phyloP scores from a whole-genome alignment of 2,888 invertebrate species.

The Oxytorus armatus region DNA sequence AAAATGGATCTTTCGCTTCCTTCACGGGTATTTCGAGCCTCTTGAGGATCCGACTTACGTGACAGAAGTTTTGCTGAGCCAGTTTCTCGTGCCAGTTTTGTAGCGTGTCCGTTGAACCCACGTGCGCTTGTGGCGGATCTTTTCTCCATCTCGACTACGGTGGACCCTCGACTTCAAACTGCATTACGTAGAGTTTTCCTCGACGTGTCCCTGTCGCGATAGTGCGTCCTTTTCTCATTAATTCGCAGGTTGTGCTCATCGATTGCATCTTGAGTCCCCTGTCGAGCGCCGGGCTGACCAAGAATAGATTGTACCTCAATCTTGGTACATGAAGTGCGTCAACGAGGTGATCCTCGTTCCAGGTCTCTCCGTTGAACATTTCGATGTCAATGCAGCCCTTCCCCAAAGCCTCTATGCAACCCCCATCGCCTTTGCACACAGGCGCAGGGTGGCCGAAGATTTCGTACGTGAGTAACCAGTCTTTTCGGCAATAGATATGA shows the following conservation, averaged over 20 bases:
- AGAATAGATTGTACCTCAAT: constrained; percentile 57
- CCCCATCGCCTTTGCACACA: constrained; percentile 60
- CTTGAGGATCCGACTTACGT: constrained; percentile 69
- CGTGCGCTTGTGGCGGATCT: not conserved
- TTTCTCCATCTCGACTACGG: not conserved
- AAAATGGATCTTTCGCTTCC: no score
- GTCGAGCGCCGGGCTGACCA: not conserved
- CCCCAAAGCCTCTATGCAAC: constrained; percentile 50
- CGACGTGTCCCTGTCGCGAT: constrained; percentile 47
- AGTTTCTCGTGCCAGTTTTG: constrained; percentile 70
- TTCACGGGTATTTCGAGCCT: no score
- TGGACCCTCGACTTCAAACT: no score
- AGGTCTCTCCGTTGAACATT: constrained; percentile 58
- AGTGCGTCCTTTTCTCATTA: constrained; percentile 13
- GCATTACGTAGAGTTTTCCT: constrained; percentile 33
- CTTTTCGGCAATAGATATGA: constrained; percentile 54
- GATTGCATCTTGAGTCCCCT: constrained; percentile 30
- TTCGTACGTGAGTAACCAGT: constrained; percentile 54
- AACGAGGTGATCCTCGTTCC: constrained; percentile 59
- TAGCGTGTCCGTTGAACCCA: constrained; percentile 46
- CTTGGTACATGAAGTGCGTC: constrained; percentile 50
- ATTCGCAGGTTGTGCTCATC: constrained; percentile 36
- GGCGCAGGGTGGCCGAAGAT: constrained; percentile 7
- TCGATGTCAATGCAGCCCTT: constrained; percentile 62
- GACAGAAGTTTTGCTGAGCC: constrained; percentile 69